Conservation (phyloP, 1,140 invertebrate genomes). For the Anastatus disparis region DNA sequence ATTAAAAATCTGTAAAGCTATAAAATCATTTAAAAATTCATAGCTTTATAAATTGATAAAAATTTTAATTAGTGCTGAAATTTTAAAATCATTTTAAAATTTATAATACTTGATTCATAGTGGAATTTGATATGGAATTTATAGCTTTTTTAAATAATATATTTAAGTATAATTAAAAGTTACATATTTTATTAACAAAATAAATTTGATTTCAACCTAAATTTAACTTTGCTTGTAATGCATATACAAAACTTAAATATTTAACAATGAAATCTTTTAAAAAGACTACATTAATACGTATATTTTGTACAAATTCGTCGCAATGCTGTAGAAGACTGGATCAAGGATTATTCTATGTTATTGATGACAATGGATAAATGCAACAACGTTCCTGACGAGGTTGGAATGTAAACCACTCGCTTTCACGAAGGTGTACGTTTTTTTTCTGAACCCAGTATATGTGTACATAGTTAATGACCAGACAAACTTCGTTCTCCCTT, state of each 20-base stretch:
- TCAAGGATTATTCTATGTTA: slow-evolving; percentile 9
- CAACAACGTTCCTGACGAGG: slow-evolving; percentile 40
- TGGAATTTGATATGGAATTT: no score
- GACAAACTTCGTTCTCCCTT: background rate
- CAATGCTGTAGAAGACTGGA: background rate
- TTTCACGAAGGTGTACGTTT: slow-evolving; percentile 37
- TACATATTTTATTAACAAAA: no score
- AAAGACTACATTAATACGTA: background rate
- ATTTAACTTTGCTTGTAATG: background rate
- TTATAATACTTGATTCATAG: no score
- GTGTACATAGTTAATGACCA: slow-evolving; percentile 3
- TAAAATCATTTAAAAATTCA: no score
- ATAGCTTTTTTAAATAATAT: no score
- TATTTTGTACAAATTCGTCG: slow-evolving; percentile 12
- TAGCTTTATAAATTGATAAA: no score
- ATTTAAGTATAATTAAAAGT: no score
- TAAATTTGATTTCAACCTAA: slow-evolving; percentile 4
- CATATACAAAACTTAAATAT: background rate
- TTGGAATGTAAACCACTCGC: slow-evolving; percentile 53
- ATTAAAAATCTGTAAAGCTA: no score
- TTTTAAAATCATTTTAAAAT: no score
- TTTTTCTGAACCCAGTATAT: slow-evolving; percentile 18
- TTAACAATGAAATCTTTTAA: slow-evolving; percentile 8
- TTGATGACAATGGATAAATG: slow-evolving; percentile 46
- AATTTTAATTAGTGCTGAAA: no score